Evolutionary conservation across 2,797 vertebrate species (phyloP), one percentile per base, ranked within the genome.

Genomic region (Anas flavirostris): DNA sequence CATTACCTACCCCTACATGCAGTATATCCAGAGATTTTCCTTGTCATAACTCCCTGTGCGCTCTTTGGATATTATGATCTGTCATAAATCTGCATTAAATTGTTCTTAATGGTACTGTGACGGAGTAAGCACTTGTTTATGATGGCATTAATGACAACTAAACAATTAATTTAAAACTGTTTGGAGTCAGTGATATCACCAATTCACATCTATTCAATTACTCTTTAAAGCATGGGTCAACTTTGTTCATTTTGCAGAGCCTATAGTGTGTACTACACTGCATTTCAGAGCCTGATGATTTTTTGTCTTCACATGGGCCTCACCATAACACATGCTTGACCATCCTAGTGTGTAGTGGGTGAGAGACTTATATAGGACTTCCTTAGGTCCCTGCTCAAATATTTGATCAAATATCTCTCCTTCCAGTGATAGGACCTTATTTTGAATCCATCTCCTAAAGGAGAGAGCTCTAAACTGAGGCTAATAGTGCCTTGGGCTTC

Each of bases 161-260:
- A 92, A 91, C 37, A 73, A 80, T 80, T 93, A 64, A n/a, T 53
- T 22, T 63, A 48, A 69, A 92, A 17, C 8, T 41, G 15, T 15
- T 50, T 55, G 29, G 63, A 73, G 18, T 33, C 50, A 35, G 10
- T 56, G 35, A 28, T 31, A 39, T 22, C 19, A 26, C 17, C 74
- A 72, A 90, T 82, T 70, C 80, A 10, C 10, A 82, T 14, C 5
- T 43, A 13, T 53, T 68, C 56, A 43, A 44, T 79, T 64, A 72
- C 78, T 70, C 22, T 12, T 39, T 66, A 69, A 84, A 56, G 28
- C 37, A 46, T n/a, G 50, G 44, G 8, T 75, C 56, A 31, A 10
- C 3, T 77, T 76, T 39, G 31, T 37, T 58, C 18, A n/a, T 60
- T 76, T 74, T 74, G 15, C 2, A 0, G 25, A 52, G 11, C 23